Evolutionary conservation across 2,888 invertebrate species (phyloP).

Genomic region (Drosophila kambysellisi): DNA sequence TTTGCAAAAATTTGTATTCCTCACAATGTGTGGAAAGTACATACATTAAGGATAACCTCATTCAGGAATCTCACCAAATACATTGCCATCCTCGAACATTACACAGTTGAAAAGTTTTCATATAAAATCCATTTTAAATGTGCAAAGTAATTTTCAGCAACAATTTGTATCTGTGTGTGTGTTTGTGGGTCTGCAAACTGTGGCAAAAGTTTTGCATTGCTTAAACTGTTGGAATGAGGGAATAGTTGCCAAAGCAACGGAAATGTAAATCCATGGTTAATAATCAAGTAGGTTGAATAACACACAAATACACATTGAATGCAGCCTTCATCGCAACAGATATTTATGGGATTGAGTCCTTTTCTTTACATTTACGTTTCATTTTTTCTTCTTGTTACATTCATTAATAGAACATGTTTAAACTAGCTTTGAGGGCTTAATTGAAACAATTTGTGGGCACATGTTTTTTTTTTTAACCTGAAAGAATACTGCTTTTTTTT

Average conservation of each 20-base stretch:
- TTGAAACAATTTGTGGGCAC: slow-evolving; percentile 3
- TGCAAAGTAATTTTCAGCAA: background rate
- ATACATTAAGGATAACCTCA: background rate
- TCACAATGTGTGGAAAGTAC: background rate
- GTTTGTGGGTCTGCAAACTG: background rate
- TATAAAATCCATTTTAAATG: background rate
- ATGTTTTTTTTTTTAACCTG: slow-evolving; percentile 3
- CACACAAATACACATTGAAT: background rate
- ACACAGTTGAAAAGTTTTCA: background rate
- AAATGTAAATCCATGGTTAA: background rate
- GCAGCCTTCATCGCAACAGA: background rate
- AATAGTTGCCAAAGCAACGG: slow-evolving; percentile 30
- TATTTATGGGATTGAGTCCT: background rate
- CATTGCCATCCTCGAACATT: background rate
- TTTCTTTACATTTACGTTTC: background rate
- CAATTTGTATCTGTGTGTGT: background rate
- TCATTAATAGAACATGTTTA: background rate
- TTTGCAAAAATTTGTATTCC: background rate
- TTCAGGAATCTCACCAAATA: background rate
- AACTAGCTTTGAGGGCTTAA: background rate
- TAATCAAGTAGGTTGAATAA: background rate
- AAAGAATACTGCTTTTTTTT: slow-evolving; percentile 5
- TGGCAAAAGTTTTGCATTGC: slow-evolving; percentile 31
- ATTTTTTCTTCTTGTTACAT: background rate
- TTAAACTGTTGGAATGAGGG: slow-evolving; percentile 25